Evolutionary conservation across 2,113 vertebrate species (phyloP), one percentile per base, ranked within the genome.

Genomic region (Heteronetta atricapilla): DNA sequence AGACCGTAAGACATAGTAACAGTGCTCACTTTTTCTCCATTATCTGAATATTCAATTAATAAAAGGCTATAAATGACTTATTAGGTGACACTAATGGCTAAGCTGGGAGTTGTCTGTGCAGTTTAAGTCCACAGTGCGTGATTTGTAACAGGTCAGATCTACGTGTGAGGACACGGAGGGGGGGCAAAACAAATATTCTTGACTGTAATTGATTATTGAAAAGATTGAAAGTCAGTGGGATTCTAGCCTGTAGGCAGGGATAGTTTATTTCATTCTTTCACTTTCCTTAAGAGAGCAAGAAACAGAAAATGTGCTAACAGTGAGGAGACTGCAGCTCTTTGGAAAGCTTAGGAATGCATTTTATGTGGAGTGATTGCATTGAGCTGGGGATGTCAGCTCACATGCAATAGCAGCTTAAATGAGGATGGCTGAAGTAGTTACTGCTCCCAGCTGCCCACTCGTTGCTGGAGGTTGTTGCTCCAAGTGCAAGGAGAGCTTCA

Each of bases 201-300:
- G 85, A 85, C 64, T 81, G 68, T 86, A 97, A 93, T 89, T 84
- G 92, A 81, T 89, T 86, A 75, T 94, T 88, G 82, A 88, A 92
- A 91, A 88, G 92, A 96, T 62, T 88, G 86, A 96, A 95, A 95
- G 59, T 58, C 87, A 79, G 26, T 78, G n/a, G 28, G 58, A 34
- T 96, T 70, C 89, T 38, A 94, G 80, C 46, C 94, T 85, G 70
- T 83, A 86, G 86, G 81, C 13, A 0, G 78, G 44, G 53, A 68
- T n/a, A 59, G 66, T 75, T 91, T 83, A 94, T 88, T 88, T 91
- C 55, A 58, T 87, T 86, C 52, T 91, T 87, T 73, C 17, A 8
- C 25, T 64, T 89, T 93, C 82, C 64, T 78, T 76, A 77, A 88
- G 56, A 88, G 38, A 59, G 42, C 52, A 90, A 75, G 90, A 76